phyloP scores from a whole-genome alignment of 1,140 invertebrate genomes.

The Eciton burchellii region DNA sequence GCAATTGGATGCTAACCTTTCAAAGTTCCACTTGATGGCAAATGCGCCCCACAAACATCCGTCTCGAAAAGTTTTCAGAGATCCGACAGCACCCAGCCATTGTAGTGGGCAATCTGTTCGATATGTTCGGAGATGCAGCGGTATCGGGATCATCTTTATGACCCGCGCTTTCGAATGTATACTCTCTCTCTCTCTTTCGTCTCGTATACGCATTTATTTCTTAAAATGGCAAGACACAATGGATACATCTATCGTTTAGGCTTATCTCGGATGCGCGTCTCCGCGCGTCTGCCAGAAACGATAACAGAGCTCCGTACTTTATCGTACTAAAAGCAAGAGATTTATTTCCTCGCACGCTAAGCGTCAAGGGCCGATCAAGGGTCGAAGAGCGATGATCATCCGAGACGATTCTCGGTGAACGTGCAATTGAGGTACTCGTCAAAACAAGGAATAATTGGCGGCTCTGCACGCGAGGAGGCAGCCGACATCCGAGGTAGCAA shows the following conservation, averaged over 20 bases:
- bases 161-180: too few relatives aligned
- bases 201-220: neutral
- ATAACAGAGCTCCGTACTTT: slow-evolving; percentile 3
- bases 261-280: neutral
- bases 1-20: slow-evolving; percentile 78
- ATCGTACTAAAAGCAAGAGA: slow-evolving; percentile 20
- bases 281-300: neutral
- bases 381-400: neutral
- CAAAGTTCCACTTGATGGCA: slow-evolving; percentile 75
- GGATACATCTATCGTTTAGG: neutral
- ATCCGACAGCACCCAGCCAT: too few relatives aligned
- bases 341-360: slow-evolving; percentile 1
- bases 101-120: too few relatives aligned
- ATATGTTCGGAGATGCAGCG: too few relatives aligned
- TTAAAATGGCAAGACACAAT: neutral
- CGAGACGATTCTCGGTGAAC: neutral
- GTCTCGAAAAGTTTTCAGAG: too few relatives aligned
- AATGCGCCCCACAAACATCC: slow-evolving; percentile 37
- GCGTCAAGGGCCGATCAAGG: neutral
- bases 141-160: too few relatives aligned
- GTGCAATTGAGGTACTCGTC: slow-evolving; percentile 35
- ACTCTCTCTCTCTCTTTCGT: neutral
- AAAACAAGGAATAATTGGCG: slow-evolving; percentile 49
- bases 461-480: slow-evolving; percentile 16
- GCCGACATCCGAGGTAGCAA: slow-evolving; percentile 20